Percentiles rank a stretch among this genome's conserved stretches.
phyloP scores from a whole-genome alignment of 1,140 invertebrate species.

The Achatina immaculata region DNA sequence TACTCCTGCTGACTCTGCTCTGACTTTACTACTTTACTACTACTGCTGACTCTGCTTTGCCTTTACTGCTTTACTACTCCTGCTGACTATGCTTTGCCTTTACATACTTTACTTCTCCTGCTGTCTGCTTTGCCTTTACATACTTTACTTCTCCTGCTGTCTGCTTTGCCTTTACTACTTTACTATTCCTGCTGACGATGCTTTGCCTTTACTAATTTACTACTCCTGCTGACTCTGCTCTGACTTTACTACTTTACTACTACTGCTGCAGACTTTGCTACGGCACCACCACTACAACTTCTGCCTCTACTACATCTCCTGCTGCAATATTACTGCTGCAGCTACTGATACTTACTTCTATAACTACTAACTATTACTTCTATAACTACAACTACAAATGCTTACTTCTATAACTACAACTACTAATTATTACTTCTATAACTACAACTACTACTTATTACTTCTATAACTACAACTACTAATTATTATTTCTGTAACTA shows the following conservation, averaged over 20 bases:
- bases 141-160: neutral
- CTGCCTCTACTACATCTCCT: neutral
- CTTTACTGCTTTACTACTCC: neutral
- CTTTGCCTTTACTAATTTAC: neutral
- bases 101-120: neutral
- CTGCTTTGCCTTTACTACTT: slow-evolving; percentile 2
- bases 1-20: neutral
- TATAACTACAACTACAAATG: too few species aligned
- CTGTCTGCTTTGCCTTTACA: too few species aligned
- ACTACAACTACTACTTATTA: too few species aligned
- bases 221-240: neutral
- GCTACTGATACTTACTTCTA: too few species aligned
- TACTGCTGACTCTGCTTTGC: neutral
- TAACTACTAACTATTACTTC: too few species aligned
- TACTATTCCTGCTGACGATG: too few species aligned
- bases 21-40: neutral
- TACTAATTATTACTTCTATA: too few species aligned
- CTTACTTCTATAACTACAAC: too few species aligned
- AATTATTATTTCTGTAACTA: too few species aligned
- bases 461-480: too few species aligned
- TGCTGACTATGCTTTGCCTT: neutral
- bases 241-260: neutral
- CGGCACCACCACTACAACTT: neutral
- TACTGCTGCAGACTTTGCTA: neutral
- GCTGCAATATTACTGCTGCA: too few species aligned